Conservation (phyloP, 1,140 invertebrate genomes). For the Pseudomyrmex dendroicus region DNA sequence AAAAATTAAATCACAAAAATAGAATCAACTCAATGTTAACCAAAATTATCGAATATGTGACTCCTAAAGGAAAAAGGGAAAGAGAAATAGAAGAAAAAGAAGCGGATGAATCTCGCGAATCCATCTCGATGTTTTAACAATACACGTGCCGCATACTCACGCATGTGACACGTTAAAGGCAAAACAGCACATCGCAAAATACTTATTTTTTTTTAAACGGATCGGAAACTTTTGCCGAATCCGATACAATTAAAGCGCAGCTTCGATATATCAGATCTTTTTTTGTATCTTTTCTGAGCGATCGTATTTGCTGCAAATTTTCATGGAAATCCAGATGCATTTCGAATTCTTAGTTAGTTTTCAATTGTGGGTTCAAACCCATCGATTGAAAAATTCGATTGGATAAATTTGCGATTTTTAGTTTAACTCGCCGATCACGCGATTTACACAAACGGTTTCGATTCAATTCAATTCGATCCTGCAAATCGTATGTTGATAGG, state of each 20-base stretch:
- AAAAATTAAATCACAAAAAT: neutral
- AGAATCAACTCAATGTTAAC: neutral
- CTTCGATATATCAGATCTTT: neutral
- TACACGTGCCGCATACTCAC: slow-evolving; percentile 57
- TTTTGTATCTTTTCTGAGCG: neutral
- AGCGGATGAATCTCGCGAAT: slow-evolving; percentile 47
- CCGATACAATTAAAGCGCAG: neutral
- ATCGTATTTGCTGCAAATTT: slow-evolving; percentile 40
- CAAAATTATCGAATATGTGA: neutral
- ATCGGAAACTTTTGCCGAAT: slow-evolving; percentile 16
- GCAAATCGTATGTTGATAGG: neutral
- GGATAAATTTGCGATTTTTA: slow-evolving; percentile 25
- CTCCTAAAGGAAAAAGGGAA: neutral
- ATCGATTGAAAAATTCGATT: neutral
- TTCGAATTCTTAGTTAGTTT: neutral
- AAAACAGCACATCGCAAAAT: slow-evolving; percentile 40
- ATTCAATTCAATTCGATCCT: slow-evolving; percentile 24
- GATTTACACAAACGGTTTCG: neutral
- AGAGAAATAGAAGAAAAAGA: neutral
- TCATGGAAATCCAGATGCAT: slow-evolving; percentile 16
- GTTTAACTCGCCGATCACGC: slow-evolving; percentile 3
- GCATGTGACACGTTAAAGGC: slow-evolving; percentile 61
- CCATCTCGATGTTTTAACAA: slow-evolving; percentile 62
- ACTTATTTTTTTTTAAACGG: slow-evolving; percentile 49
- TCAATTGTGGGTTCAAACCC: neutral